Evolutionary conservation across 2,113 vertebrate genomes (phyloP), one percentile per base, ranked within the genome.

Genomic region (Ascaphus truei): DNA sequence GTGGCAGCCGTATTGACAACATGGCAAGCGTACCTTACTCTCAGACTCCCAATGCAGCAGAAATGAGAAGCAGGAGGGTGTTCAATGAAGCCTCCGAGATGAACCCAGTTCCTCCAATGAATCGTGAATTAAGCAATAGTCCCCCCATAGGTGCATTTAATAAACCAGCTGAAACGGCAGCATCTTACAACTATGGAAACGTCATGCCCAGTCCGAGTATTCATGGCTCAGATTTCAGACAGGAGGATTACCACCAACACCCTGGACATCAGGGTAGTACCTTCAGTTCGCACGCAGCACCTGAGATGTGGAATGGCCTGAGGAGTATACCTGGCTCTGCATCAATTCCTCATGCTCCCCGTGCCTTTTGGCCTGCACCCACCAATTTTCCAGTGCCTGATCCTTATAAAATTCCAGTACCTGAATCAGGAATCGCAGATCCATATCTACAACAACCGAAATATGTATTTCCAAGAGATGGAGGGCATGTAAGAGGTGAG

Each of bases 1-100:
- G 34, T 0, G 95, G 96, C 69, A 84, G 60, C 69, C 31, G 79
- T 7, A 75, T 84, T 61, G 86, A 86, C 72, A 85, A 77, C 34
- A 48, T 25, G 20, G 64, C 27, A 5, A 75, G 57, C 25, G 15
- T 33, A 7, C 16, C 64, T 4, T n/a, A 8, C 43, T 0, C 0
- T 0, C 55, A 11, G 7, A 39, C 15, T 23, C 23, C n/a, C 9
- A 41, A 2, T 1, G 53, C 27, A 5, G 78, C 73, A 12, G 77
- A 81, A n/a, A 81, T 89, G 37, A 83, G 69, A 62, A 79, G 15
- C 22, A 73, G 69, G 25, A 74, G 84, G 77, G 80, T 79, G 55
- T 76, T 74, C 12, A 5, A 66, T 0, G 79, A 86, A 58, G 77
- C 87, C 0, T 76, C 82, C 68, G 60, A 68, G 60, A 73, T 77